Conservation (phyloP, 1,140 invertebrate species). For the Aphidius gifuensis region DNA sequence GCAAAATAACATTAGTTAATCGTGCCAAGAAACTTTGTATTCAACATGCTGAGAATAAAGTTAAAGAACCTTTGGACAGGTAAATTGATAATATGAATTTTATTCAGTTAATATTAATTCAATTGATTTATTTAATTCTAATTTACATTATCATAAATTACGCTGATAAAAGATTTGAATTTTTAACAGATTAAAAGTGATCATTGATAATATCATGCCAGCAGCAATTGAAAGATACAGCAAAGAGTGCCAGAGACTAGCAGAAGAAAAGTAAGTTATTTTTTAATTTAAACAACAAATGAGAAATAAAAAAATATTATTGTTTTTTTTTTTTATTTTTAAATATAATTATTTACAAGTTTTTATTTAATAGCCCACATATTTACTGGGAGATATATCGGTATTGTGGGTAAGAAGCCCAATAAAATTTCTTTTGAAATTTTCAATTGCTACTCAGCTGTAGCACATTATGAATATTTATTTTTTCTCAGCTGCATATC, state of each 20-base stretch:
- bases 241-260: constrained; percentile 57
- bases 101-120: not conserved
- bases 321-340: too few relatives aligned
- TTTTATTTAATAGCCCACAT: constrained; percentile 49
- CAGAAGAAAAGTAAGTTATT: constrained; percentile 58
- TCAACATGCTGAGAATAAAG: constrained; percentile 59
- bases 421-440: constrained; percentile 38
- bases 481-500: not conserved
- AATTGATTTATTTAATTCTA: not conserved
- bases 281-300: not conserved
- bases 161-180: constrained; percentile 24
- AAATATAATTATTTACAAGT: constrained; percentile 39
- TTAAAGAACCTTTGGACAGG: constrained; percentile 56
- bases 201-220: constrained; percentile 61
- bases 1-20: constrained; percentile 67
- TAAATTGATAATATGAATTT: constrained; percentile 31
- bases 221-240: constrained; percentile 58
- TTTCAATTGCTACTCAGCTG: not conserved
- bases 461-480: constrained; percentile 17
- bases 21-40: constrained; percentile 65
- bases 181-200: constrained; percentile 54
- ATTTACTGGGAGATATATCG: constrained; percentile 52
- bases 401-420: constrained; percentile 53
- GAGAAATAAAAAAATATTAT: not conserved
- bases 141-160: not conserved